These are phyloP conservation scores for Macrotus californicus DNA, from an alignment of 2,113 vertebrate genomes.

Conservation along the genomic window DNA sequence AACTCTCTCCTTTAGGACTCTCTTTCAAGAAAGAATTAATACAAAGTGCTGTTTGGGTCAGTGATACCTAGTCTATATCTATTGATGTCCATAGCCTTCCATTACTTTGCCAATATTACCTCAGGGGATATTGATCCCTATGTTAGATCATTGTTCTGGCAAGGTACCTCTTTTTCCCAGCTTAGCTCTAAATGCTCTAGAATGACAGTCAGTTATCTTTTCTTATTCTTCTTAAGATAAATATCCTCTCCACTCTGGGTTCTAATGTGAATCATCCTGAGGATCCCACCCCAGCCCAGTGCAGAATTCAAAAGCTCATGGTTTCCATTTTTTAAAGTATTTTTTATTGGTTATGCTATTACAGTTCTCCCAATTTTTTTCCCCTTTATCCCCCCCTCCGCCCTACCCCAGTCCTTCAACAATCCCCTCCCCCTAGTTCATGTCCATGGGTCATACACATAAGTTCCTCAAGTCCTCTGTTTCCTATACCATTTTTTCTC, in stretches of 20 bases:
- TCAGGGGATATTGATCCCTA: background rate
- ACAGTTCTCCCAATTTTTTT: no score
- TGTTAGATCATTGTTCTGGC: background rate
- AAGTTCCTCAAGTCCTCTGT: no score
- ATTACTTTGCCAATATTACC: background rate
- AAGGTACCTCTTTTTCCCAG: background rate
- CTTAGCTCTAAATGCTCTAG: background rate
- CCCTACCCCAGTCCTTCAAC: no score
- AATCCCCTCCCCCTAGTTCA: no score
- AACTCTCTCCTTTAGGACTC: background rate
- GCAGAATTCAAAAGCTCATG: background rate
- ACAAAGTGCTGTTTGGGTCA: background rate
- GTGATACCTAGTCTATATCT: background rate
- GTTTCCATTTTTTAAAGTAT: background rate
- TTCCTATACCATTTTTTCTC: no score
- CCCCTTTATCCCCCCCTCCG: no score
- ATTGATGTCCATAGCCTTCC: background rate
- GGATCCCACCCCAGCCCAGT: background rate
- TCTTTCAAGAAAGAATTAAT: slow-evolving; percentile 19
- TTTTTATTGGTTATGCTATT: no score
- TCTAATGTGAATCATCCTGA: background rate
- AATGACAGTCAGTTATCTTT: background rate
- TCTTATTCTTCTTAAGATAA: background rate
- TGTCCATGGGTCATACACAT: no score
- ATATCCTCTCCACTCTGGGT: background rate